Evolutionary conservation across 2,113 vertebrate genomes (phyloP).

Genomic region (Enhydra lutris): DNA sequence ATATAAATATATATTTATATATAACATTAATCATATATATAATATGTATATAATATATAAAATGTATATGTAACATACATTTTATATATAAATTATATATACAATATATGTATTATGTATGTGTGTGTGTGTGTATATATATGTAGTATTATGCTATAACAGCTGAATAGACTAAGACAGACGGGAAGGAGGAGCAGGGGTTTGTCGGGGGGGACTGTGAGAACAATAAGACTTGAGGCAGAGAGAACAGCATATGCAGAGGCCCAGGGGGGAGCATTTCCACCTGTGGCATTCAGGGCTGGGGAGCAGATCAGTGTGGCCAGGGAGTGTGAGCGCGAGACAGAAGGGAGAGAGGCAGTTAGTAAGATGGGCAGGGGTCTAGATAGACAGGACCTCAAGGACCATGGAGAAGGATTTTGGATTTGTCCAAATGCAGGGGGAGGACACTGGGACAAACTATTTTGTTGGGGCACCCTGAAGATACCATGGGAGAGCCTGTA

Average conservation of each 20-base stretch:
- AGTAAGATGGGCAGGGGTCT: too few species aligned
- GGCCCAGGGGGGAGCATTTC: too few species aligned
- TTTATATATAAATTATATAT: too few species aligned
- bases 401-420: not conserved
- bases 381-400: fast-evolving
- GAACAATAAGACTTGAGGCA: not conserved
- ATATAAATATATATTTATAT: too few species aligned
- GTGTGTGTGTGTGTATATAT: not conserved
- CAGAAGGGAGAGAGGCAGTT: too few species aligned
- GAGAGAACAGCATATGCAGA: not conserved
- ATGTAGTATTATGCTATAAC: not conserved
- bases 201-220: not conserved
- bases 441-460: not conserved
- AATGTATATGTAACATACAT: too few species aligned
- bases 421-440: not conserved
- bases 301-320: too few species aligned
- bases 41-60: too few species aligned
- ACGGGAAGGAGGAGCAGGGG: not conserved
- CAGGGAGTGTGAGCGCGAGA: too few species aligned
- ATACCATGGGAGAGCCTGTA: not conserved
- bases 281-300: too few species aligned
- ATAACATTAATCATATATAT: too few species aligned
- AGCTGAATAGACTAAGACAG: not conserved
- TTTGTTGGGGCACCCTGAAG: not conserved
- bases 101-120: not conserved